phyloP scores from a whole-genome alignment of 2,888 invertebrate genomes.

The Pyrrhosoma nymphula region DNA sequence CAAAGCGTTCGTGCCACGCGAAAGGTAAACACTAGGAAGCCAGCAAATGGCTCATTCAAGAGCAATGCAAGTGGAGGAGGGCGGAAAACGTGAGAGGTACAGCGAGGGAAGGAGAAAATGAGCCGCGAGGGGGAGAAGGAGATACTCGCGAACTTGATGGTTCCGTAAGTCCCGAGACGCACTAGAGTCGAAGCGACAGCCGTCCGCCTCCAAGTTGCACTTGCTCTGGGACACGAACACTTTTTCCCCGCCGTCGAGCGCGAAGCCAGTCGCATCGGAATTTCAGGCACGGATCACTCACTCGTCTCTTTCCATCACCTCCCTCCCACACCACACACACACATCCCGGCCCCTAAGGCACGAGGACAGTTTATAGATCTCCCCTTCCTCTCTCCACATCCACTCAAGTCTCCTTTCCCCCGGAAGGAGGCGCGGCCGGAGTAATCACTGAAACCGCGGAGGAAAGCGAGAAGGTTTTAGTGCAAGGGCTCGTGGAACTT shows the following conservation, averaged over 20 bases:
- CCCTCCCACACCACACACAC: not conserved
- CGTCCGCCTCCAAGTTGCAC: not conserved
- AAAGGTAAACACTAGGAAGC: not conserved
- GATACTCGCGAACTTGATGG: not conserved
- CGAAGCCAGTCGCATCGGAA: slow-evolving; percentile 44
- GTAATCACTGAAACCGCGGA: not conserved
- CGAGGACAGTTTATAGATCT: slow-evolving; percentile 28
- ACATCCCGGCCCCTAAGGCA: slow-evolving; percentile 23
- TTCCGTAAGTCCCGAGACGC: not conserved
- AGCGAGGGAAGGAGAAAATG: not conserved
- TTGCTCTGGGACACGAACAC: not conserved
- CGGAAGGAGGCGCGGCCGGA: not conserved
- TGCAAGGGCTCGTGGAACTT: not conserved
- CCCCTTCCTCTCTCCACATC: not conserved
- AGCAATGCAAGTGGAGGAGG: not conserved
- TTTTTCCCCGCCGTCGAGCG: not conserved
- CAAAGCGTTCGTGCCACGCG: not conserved
- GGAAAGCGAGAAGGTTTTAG: not conserved
- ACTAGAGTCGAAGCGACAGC: not conserved
- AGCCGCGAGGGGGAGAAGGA: not conserved
- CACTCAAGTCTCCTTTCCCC: not conserved
- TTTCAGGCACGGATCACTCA: slow-evolving; percentile 45
- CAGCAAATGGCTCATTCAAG: slow-evolving; percentile 6
- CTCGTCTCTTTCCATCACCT: not conserved
- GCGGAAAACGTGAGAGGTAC: not conserved